A percentile compares a stretch with the other conserved stretches of the same genome.
Conservation (phyloP, 64 coral and sea anemone species). For the Hydrozoanthus tunicans region DNA sequence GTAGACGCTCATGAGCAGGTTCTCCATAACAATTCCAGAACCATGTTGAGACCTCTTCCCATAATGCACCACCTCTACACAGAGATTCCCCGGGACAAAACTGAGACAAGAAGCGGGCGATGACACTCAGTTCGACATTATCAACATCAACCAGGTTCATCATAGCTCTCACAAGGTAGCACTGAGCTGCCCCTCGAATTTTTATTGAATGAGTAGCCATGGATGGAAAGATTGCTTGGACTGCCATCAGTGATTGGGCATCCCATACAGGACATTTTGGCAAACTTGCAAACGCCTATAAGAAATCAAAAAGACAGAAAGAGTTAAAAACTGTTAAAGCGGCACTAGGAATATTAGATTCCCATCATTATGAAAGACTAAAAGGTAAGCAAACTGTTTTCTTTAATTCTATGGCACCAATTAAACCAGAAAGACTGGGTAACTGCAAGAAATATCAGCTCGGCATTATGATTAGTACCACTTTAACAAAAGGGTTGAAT, state of each 20-base stretch:
- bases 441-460: no score
- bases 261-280: slow-evolving; percentile 44
- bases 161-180: slow-evolving; percentile 64
- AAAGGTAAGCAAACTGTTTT: no score
- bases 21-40: slow-evolving; percentile 48
- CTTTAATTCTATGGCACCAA: no score
- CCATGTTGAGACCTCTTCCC: slow-evolving; percentile 62
- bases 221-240: slow-evolving; percentile 59
- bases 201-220: slow-evolving; percentile 52
- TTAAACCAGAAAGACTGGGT: no score
- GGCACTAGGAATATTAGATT: no score
- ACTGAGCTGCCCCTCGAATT: slow-evolving; percentile 64
- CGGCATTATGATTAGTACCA: no score
- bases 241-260: slow-evolving; percentile 16
- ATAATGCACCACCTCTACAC: slow-evolving; percentile 54
- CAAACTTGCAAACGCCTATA: slow-evolving; percentile 66
- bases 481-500: no score
- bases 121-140: slow-evolving; percentile 43
- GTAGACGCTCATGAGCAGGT: background rate
- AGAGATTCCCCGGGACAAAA: slow-evolving; percentile 53
- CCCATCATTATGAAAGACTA: no score
- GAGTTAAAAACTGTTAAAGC: no score
- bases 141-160: slow-evolving; percentile 55
- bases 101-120: slow-evolving; percentile 57
- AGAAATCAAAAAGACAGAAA: background rate